These are phyloP conservation scores for Lordiphosa collinella DNA, from an alignment of 1,140 invertebrate genomes.

Conservation along the genomic window DNA sequence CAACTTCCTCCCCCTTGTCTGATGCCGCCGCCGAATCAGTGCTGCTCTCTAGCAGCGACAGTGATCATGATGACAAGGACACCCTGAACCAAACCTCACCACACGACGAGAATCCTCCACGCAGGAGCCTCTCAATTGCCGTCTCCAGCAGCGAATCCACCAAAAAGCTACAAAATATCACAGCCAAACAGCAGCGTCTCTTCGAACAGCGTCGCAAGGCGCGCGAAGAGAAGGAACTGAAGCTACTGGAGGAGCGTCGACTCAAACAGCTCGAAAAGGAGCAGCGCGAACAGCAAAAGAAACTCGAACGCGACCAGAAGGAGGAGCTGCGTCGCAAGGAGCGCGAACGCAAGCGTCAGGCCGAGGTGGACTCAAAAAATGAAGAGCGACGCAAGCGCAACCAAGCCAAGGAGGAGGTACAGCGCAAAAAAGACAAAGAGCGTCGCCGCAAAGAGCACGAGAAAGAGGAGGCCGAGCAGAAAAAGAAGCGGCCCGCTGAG, in stretches of 20 bases:
- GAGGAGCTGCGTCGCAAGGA: conserved; percentile 81
- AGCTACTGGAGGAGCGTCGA: conserved; percentile 60
- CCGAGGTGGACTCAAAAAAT: conserved; percentile 83
- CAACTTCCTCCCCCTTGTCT: too few relatives aligned
- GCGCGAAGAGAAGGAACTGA: conserved; percentile 76
- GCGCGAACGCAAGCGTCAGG: conserved; percentile 82
- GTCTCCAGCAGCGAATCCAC: neutral
- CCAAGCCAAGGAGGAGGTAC: conserved; percentile 82
- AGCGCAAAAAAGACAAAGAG: conserved; percentile 81
- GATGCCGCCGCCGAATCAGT: too few relatives aligned
- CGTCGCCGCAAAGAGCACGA: conserved; percentile 82
- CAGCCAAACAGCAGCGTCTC: conserved; percentile 62
- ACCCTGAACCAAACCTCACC: conserved; percentile 13
- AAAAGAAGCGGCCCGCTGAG: conserved; percentile 86
- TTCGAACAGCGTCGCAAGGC: conserved; percentile 71
- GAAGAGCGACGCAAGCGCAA: conserved; percentile 83
- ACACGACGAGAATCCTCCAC: neutral
- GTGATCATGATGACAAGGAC: conserved; percentile 32
- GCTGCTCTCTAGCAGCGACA: conserved; percentile 38
- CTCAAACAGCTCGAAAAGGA: conserved; percentile 77
- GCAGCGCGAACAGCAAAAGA: conserved; percentile 77
- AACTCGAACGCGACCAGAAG: conserved; percentile 80
- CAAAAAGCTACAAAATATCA: conserved; percentile 32
- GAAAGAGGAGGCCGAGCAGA: conserved; percentile 83
- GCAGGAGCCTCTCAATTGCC: neutral